Percentiles rank a stretch among this genome's conserved stretches.
These are phyloP conservation scores for Hystrix cristata DNA, from an alignment of 2,113 vertebrate genomes.

Conservation along the genomic window DNA sequence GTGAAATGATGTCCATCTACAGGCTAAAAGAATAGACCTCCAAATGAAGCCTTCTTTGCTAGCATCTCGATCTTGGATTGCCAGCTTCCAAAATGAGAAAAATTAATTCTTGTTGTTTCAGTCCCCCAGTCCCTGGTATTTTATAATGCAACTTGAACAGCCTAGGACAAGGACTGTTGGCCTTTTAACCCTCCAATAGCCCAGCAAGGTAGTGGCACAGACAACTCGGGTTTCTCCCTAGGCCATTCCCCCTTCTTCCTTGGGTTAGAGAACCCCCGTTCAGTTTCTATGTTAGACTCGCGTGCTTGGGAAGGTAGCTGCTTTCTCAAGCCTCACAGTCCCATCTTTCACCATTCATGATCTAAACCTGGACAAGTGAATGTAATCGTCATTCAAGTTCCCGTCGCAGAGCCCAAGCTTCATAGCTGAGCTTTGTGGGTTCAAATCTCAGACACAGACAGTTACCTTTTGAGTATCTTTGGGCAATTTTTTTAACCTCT, in stretches of 20 bases:
- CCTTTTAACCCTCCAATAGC: background rate
- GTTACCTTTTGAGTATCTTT: background rate
- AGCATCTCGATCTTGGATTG: background rate
- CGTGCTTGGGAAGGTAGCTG: background rate
- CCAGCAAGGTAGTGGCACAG: accelerated
- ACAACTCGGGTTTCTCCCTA: background rate
- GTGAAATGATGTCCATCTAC: background rate
- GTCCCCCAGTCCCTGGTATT: background rate
- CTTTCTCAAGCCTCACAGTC: background rate
- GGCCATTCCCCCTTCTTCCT: background rate
- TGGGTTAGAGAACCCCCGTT: background rate
- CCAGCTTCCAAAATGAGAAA: background rate
- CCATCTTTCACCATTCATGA: background rate
- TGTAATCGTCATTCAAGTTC: background rate
- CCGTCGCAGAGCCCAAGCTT: background rate
- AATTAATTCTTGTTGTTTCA: background rate
- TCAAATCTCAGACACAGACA: conserved; percentile 12
- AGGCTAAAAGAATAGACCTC: background rate
- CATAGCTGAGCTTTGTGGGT: background rate
- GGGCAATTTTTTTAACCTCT: background rate
- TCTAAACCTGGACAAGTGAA: background rate
- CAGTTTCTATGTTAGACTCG: background rate
- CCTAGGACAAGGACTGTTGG: background rate
- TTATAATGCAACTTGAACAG: background rate
- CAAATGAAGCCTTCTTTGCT: background rate